Conservation (phyloP, 2,113 vertebrate genomes). For the Heliornis fulica region DNA sequence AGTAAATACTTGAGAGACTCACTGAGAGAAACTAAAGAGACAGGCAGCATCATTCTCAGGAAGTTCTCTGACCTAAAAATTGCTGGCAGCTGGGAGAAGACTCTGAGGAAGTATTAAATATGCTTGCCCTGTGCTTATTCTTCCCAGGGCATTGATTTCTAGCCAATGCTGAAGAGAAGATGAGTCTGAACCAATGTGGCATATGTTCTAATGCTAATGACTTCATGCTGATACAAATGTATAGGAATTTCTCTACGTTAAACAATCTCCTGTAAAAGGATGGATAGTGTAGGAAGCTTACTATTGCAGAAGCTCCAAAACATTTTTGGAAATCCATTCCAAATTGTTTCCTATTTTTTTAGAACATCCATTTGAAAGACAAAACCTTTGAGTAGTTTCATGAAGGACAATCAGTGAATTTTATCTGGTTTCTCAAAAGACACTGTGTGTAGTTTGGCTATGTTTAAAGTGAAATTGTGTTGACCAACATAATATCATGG, state of each 20-base stretch:
- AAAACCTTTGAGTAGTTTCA: neutral
- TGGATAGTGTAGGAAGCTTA: neutral
- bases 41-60: constrained; percentile 42
- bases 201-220: constrained; percentile 59
- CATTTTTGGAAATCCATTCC: neutral
- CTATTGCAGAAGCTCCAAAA: neutral
- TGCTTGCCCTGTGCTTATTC: constrained; percentile 50
- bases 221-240: constrained; percentile 28
- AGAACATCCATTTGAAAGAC: neutral
- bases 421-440: neutral
- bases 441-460: neutral
- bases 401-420: neutral
- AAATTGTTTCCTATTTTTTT: neutral
- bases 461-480: neutral
- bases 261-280: neutral
- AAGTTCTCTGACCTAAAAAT: constrained; percentile 61
- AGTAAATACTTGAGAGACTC: neutral
- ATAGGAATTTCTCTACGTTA: constrained; percentile 38
- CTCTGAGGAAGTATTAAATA: constrained; percentile 48
- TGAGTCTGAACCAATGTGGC: constrained; percentile 35
- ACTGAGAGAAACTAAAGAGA: constrained; percentile 22
- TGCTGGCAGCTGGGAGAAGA: constrained; percentile 53
- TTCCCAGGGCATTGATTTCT: constrained; percentile 49
- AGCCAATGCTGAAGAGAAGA: constrained; percentile 48
- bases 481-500: neutral